A percentile compares a stretch with the other conserved stretches of the same genome.
Evolutionary conservation across 2,113 vertebrate genomes (phyloP).

Genomic region (Anarrhichthys ocellatus): DNA sequence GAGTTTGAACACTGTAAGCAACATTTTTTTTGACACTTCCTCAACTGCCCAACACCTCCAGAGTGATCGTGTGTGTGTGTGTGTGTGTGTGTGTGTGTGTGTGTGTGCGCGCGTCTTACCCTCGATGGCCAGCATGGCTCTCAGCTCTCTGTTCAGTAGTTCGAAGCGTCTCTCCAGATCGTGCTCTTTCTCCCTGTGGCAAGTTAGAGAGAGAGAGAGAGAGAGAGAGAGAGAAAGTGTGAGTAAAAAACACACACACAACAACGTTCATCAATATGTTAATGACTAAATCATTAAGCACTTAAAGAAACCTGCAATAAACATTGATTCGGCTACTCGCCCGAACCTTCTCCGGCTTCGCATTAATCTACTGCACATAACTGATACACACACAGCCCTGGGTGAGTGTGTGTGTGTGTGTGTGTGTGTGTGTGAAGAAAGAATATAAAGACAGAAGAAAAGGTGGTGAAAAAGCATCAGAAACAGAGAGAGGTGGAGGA

Average conservation of each 20-base stretch:
- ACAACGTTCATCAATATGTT: constrained; percentile 99
- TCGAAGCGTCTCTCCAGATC: constrained; percentile 99
- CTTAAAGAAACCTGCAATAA: constrained; percentile 97
- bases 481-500: neutral
- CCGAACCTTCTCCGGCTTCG: constrained; percentile 88
- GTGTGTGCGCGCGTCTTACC: constrained; percentile 84
- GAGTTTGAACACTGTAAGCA: neutral
- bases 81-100: constrained; percentile 27
- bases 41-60: no score
- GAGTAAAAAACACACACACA: constrained; percentile 3
- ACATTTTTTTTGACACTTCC: neutral
- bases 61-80: constrained; percentile 15
- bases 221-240: neutral
- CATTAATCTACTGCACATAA: constrained; percentile 99
- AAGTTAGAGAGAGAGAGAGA: constrained; percentile 80
- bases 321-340: constrained; percentile 93
- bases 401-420: constrained; percentile 36
- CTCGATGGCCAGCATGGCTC: constrained; percentile 98
- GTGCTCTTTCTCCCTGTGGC: constrained; percentile 99
- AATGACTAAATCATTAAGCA: constrained; percentile 99
- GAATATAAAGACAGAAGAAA: neutral
- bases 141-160: constrained; percentile 96
- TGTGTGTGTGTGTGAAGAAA: constrained; percentile 14
- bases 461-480: neutral
- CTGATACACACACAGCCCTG: constrained; percentile 87